phyloP scores from a whole-genome alignment of 2,113 vertebrate species.

The Brienomyrus brachyistius region DNA sequence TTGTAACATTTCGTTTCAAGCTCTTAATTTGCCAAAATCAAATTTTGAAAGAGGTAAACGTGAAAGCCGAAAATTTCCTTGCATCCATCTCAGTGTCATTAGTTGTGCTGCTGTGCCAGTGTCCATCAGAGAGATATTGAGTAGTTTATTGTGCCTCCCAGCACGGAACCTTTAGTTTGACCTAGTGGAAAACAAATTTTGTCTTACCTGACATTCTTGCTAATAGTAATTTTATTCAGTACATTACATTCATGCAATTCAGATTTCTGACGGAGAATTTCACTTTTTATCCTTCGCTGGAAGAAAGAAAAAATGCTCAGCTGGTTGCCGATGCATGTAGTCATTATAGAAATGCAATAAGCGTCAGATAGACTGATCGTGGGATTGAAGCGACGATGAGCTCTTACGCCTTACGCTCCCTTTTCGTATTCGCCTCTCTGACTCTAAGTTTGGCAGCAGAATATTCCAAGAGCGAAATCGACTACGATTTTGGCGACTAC shows the following conservation, averaged over 20 bases:
- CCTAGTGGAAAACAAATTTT: neutral
- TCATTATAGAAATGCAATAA: conserved; percentile 5
- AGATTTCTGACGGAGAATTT: neutral
- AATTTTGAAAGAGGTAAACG: neutral
- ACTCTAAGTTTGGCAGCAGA: conserved; percentile 32
- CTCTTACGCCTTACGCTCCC: neutral
- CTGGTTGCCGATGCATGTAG: conserved; percentile 19
- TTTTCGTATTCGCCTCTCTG: neutral
- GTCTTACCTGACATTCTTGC: neutral
- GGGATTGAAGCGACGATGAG: conserved; percentile 15
- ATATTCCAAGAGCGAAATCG: conserved; percentile 49
- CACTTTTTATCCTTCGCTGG: neutral
- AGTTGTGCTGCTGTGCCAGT: neutral
- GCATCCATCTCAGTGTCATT: neutral
- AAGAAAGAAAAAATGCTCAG: conserved; percentile 6
- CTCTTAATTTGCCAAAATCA: neutral
- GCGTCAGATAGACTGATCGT: neutral
- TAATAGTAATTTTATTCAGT: neutral
- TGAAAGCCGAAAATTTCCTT: neutral
- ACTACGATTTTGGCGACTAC: conserved; percentile 66
- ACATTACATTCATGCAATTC: neutral
- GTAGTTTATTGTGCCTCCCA: neutral
- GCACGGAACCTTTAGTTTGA: neutral
- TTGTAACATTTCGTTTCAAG: neutral
- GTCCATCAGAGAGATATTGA: neutral